Percentiles rank a stretch among this genome's conserved stretches.
phyloP scores from a whole-genome alignment of 2,797 vertebrate species.

The Myoxocephalus aenaeus region DNA sequence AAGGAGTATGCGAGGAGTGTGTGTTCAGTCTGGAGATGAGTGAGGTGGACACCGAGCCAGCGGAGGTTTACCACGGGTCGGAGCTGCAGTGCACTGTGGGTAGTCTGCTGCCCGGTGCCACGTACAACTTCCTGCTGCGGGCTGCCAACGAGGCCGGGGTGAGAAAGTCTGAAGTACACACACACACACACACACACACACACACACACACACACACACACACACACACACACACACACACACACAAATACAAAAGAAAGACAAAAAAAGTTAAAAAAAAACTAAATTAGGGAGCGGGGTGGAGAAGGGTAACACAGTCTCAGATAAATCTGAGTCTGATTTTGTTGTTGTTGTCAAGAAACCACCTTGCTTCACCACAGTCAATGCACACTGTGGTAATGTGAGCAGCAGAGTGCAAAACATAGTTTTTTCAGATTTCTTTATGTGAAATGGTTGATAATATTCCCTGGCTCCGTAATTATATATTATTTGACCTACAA shows the following conservation, averaged over 20 bases:
- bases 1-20: constrained; percentile 85
- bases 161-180: constrained; percentile 60
- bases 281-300: fast-evolving
- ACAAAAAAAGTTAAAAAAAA: neutral
- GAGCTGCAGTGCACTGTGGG: constrained; percentile 91
- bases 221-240: no score
- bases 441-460: no score
- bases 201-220: no score
- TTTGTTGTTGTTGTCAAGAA: no score
- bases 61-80: constrained; percentile 90
- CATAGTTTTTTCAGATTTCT: neutral
- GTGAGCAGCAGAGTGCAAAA: neutral
- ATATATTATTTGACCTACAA: neutral
- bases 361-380: no score
- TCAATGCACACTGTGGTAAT: neutral
- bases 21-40: constrained; percentile 96
- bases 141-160: constrained; percentile 96
- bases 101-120: constrained; percentile 92
- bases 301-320: neutral
- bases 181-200: no score
- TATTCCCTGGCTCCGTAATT: neutral
- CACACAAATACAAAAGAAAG: neutral
- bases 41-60: constrained; percentile 81
- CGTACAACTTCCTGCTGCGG: constrained; percentile 90
- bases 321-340: neutral